phyloP scores from a whole-genome alignment of 2,113 vertebrate species.

The Cebus imitator region DNA sequence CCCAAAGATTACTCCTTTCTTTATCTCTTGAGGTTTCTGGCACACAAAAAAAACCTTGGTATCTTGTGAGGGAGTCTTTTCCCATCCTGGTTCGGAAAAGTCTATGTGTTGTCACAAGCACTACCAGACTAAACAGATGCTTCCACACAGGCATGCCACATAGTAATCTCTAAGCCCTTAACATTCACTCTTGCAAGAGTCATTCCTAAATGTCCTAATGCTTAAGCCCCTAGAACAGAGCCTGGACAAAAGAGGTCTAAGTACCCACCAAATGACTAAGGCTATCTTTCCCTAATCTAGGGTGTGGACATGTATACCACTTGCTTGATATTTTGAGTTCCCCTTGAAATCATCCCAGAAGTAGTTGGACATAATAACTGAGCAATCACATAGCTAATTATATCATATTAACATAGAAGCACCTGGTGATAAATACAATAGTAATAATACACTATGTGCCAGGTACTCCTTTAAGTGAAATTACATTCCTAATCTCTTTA shows the following conservation, averaged over 20 bases:
- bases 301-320: neutral
- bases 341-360: neutral
- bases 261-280: neutral
- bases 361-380: neutral
- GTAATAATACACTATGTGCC: neutral
- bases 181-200: neutral
- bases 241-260: neutral
- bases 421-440: neutral
- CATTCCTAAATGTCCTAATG: neutral
- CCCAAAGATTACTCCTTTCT: neutral
- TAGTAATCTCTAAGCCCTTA: neutral
- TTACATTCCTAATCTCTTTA: neutral
- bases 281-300: neutral
- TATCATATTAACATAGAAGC: neutral
- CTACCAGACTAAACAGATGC: neutral
- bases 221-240: neutral
- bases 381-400: neutral
- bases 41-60: neutral
- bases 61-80: neutral
- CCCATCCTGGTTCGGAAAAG: neutral
- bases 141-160: neutral
- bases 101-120: neutral
- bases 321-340: neutral
- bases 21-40: neutral
- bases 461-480: neutral